A percentile compares a stretch with the other conserved stretches of the same genome.
These are phyloP conservation scores for Planococcus citri DNA, from an alignment of 1,140 invertebrate genomes.

Conservation along the genomic window DNA sequence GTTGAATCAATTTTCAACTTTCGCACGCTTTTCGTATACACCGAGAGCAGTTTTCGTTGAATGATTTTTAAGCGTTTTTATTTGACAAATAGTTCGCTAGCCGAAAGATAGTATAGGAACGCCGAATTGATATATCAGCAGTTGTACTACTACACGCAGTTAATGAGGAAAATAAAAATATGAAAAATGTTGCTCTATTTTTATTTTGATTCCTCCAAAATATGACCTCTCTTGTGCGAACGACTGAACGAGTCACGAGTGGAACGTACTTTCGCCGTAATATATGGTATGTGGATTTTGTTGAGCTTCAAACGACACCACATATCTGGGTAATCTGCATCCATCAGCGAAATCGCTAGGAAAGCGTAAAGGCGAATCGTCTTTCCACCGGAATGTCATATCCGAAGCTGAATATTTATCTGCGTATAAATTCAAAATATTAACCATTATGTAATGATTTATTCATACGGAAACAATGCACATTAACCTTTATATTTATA, in stretches of 20 bases:
- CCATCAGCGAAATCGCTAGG: slow-evolving; percentile 40
- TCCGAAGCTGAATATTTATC: slow-evolving; percentile 44
- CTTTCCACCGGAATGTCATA: slow-evolving; percentile 43
- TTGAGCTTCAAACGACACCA: slow-evolving; percentile 43
- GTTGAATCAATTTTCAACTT: neutral
- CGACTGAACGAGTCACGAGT: too few species aligned
- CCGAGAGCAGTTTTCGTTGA: too few species aligned
- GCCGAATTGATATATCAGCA: too few species aligned
- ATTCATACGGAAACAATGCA: neutral
- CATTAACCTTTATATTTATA: neutral
- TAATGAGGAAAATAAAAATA: slow-evolving; percentile 7
- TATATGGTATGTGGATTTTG: slow-evolving; percentile 42
- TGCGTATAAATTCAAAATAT: slow-evolving; percentile 30
- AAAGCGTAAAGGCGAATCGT: slow-evolving; percentile 38
- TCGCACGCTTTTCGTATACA: neutral
- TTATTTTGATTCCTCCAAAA: neutral
- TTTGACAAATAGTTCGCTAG: too few species aligned
- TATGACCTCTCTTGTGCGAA: neutral
- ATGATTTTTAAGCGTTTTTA: too few species aligned
- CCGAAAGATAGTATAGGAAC: too few species aligned
- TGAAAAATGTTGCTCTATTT: neutral
- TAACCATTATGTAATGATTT: slow-evolving; percentile 23
- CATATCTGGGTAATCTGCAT: slow-evolving; percentile 44
- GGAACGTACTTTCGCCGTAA: slow-evolving; percentile 45
- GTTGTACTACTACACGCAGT: too few species aligned